These are phyloP conservation scores for Orthonychiurus folsomi DNA, from an alignment of 2,888 invertebrate species.

Conservation along the genomic window DNA sequence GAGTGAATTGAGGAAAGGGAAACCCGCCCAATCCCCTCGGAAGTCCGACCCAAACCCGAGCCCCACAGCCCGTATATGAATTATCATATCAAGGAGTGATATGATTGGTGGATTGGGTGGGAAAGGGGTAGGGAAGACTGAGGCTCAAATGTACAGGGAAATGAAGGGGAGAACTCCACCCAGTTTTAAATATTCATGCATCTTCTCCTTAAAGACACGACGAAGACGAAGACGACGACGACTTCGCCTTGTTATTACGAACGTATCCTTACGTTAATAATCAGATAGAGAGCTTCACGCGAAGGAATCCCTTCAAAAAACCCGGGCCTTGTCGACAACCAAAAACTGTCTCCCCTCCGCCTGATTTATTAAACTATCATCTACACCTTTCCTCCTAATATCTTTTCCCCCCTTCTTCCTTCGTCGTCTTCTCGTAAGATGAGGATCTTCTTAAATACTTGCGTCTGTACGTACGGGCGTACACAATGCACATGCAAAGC, in stretches of 20 bases:
- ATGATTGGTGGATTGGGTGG: neutral
- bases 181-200: neutral
- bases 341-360: neutral
- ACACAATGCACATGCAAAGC: too few species aligned
- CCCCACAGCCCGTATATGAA: neutral
- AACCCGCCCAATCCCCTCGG: too few species aligned
- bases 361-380: conserved; percentile 1
- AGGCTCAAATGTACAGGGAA: too few species aligned
- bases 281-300: too few species aligned
- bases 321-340: neutral
- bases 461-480: neutral
- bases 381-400: neutral
- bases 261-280: too few species aligned
- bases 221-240: too few species aligned
- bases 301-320: too few species aligned
- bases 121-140: neutral
- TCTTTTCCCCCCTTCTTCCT: neutral
- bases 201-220: neutral
- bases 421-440: too few species aligned
- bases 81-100: neutral
- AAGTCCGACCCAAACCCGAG: too few species aligned
- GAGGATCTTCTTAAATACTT: neutral
- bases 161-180: neutral
- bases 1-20: too few species aligned
- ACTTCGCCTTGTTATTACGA: too few species aligned